Evolutionary conservation across 2,888 invertebrate species (phyloP), one percentile per base, ranked within the genome.

Genomic region (Tetragonisca angustula): DNA sequence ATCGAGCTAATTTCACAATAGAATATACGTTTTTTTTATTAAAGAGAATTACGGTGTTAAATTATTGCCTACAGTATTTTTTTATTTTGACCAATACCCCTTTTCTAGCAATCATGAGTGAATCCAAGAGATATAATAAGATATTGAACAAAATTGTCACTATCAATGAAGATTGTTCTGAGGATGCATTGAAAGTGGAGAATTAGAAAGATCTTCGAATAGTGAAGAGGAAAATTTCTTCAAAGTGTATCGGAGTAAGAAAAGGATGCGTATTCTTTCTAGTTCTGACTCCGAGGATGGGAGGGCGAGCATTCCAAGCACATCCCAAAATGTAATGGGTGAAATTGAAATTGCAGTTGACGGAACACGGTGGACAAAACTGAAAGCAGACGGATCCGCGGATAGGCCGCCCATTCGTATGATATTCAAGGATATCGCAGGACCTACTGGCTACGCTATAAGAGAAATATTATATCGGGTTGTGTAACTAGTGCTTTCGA

Each of bases 391-490:
- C 0, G 0, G 4, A 70, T 81, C 73, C 81, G 70, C 54, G 59
- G 62, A 74, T 79, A 71, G 76, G 50, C 15, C 49, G 43, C 52
- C 79, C 59, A 19, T 62, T 17, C 56, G 50, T 64, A 77, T 13
- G 4, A 83, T 85, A 64, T 85, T 87, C 74, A 85, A 81, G 59
- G 71, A 78, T 68, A 77, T 79, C 24, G 62, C 65, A 71, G 65
- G 77, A 3, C 76, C 79, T 69, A 83, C 76, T 77, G 64, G 59
- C 19, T 79, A 76, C 71, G 83, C 67, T 50, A n/a, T n/a, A 85
- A 87, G 72, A 71, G 68, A 81, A 87, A 85, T 75, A 71, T 87
- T 72, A 79, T 81, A 74, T 65, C 27, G 59, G 72, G 54, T 85
- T 73, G 64, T 49, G 52, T 79, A 43, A 43, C 17, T 43, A 61